Percentiles rank a stretch among this genome's conserved stretches.
Conservation (phyloP, 1,140 invertebrate species). For the Bombus confusus region DNA sequence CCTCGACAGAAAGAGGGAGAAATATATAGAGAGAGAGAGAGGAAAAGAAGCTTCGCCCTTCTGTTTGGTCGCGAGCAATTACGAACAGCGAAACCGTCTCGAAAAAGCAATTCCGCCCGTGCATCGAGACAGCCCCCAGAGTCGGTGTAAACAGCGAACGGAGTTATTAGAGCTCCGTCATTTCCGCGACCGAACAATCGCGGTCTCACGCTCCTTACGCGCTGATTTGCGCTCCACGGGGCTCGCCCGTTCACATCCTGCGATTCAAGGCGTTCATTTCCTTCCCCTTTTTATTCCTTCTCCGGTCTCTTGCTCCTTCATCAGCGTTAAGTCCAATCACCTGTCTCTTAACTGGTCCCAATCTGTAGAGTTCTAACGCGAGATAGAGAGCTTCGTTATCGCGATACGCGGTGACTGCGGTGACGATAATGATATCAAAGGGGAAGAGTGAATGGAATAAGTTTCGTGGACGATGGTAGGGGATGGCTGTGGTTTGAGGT, state of each 20-base stretch:
- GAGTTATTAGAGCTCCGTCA: constrained; percentile 60
- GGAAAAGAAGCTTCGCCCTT: too few species aligned
- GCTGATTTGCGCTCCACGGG: constrained; percentile 63
- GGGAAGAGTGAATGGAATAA: too few species aligned
- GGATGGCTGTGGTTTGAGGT: not conserved
- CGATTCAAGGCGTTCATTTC: constrained; percentile 62
- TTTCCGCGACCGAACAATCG: constrained; percentile 64
- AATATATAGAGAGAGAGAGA: not conserved
- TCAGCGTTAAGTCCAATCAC: not conserved
- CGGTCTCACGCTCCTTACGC: constrained; percentile 67
- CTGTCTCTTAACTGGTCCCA: not conserved
- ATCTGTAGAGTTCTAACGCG: too few species aligned
- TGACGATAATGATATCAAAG: not conserved
- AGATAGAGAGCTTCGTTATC: not conserved
- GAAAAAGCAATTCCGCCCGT: constrained; percentile 30
- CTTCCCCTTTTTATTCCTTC: constrained; percentile 40
- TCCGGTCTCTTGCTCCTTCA: not conserved
- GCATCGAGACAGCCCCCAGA: not conserved
- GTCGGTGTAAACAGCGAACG: constrained; percentile 38
- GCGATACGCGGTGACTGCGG: not conserved
- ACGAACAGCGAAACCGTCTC: not conserved
- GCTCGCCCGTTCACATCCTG: constrained; percentile 67
- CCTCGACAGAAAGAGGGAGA: not conserved
- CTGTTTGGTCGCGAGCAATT: constrained; percentile 32
- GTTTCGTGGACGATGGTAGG: not conserved